A percentile compares a stretch with the other conserved stretches of the same genome.
phyloP scores from a whole-genome alignment of 2,797 vertebrate genomes.

The Acridotheres tristis region DNA sequence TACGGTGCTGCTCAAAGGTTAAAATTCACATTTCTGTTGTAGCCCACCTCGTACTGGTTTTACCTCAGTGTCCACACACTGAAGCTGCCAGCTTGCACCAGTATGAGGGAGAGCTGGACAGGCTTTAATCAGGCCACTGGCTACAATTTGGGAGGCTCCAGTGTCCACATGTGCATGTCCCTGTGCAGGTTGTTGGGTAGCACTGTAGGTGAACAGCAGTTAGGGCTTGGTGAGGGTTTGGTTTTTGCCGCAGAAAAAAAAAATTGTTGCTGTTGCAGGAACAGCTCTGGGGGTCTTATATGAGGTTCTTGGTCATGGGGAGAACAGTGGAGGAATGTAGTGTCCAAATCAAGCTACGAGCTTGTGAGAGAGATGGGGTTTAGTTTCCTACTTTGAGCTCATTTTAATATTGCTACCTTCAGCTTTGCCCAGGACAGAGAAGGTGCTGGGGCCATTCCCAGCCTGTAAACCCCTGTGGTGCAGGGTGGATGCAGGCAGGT shows the following conservation, averaged over 20 bases:
- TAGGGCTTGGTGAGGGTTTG: neutral
- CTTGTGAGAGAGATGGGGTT: neutral
- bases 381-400: neutral
- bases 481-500: rapidly evolving
- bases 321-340: neutral
- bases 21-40: neutral
- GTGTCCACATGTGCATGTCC: rapidly evolving
- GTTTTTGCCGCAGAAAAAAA: neutral
- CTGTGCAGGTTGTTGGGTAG: neutral
- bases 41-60: neutral
- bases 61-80: neutral
- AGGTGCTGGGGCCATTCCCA: neutral
- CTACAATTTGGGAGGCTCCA: neutral
- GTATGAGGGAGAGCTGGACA: neutral
- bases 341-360: neutral
- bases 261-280: rapidly evolving
- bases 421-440: neutral
- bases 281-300: neutral
- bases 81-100: neutral
- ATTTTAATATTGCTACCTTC: neutral
- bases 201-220: neutral
- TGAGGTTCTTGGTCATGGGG: rapidly evolving
- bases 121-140: neutral
- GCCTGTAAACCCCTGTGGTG: neutral
- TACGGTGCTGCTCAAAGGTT: rapidly evolving